Conservation (phyloP, 2,888 invertebrate species). For the Orthosia gothica region DNA sequence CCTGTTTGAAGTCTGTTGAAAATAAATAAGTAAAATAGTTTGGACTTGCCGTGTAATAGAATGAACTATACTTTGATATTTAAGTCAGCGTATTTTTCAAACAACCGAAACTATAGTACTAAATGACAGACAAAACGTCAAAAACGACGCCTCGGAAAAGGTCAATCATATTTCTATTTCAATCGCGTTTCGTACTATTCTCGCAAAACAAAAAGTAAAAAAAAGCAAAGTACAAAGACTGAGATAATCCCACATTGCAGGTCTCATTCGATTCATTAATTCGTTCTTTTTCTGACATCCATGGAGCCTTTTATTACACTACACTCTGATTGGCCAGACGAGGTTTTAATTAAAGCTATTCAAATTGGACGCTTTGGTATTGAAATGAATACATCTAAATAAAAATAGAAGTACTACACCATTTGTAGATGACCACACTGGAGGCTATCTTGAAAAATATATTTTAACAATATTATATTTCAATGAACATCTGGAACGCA, state of each 20-base stretch:
- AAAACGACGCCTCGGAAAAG: neutral
- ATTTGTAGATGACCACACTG: neutral
- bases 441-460: no score
- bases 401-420: neutral
- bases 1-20: no score
- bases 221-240: neutral
- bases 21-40: no score
- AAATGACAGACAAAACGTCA: slow-evolving; percentile 7
- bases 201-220: neutral
- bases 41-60: no score
- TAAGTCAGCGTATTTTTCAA: no score
- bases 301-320: slow-evolving; percentile 16
- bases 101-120: no score
- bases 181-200: neutral
- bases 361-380: slow-evolving; percentile 11
- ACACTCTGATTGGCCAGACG: slow-evolving; percentile 29
- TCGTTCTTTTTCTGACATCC: slow-evolving; percentile 22
- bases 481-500: slow-evolving; percentile 11
- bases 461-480: no score
- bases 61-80: no score
- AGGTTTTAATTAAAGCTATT: slow-evolving; percentile 49
- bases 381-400: slow-evolving; percentile 7
- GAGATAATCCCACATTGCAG: slow-evolving; percentile 1
- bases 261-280: slow-evolving; percentile 14
- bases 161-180: slow-evolving; percentile 1